These are phyloP conservation scores for Lasaia peninsularis DNA, from an alignment of 1,140 invertebrate species.

Conservation along the genomic window DNA sequence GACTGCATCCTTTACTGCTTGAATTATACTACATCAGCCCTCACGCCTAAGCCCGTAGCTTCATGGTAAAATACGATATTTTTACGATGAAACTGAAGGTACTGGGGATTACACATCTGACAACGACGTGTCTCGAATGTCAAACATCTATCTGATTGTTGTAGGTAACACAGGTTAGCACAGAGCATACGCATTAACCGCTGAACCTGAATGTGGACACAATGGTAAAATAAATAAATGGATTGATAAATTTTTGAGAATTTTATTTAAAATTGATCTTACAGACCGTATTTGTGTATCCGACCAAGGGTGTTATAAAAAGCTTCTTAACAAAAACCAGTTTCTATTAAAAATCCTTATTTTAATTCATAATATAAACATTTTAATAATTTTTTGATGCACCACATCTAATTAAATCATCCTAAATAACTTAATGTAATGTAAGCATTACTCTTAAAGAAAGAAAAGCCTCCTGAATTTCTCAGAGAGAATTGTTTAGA, in stretches of 20 bases:
- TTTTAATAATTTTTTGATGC: neutral
- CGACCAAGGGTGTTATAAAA: neutral
- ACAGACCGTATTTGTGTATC: neutral
- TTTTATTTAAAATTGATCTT: neutral
- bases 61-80: slow-evolving; percentile 18
- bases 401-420: neutral
- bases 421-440: neutral
- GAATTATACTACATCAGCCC: slow-evolving; percentile 27
- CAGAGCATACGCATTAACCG: neutral
- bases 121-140: no score
- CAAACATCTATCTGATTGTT: no score
- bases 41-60: slow-evolving; percentile 23
- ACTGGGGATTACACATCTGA: neutral
- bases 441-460: no score
- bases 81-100: slow-evolving; percentile 11
- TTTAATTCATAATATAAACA: neutral
- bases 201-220: neutral
- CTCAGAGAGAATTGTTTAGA: no score
- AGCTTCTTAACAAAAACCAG: neutral
- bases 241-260: neutral
- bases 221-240: neutral
- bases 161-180: neutral
- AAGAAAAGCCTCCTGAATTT: no score
- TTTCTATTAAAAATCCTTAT: neutral
- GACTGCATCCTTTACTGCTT: slow-evolving; percentile 27